Evolutionary conservation across 1,140 invertebrate genomes (phyloP), one percentile per base, ranked within the genome.

Genomic region (Ptiloglossa arizonensis): DNA sequence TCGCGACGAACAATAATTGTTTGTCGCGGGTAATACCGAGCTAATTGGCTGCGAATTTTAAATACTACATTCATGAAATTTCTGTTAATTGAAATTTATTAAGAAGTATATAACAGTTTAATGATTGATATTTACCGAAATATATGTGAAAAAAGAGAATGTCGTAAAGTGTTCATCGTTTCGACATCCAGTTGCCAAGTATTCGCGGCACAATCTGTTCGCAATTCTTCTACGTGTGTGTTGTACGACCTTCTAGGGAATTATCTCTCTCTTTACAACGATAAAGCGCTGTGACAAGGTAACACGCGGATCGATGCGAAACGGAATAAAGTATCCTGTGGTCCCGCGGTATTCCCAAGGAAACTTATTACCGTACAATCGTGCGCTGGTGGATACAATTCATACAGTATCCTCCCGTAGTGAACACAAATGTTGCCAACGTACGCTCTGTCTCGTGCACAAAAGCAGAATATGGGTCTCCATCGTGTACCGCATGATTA

Each of bases 311-410:
- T 70, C 72, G 84, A 84, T 80, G 77, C 81, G 79, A 88, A 87
- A 88, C 81, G 64, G 80, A 88, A 87, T 86, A 86, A 86, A 86
- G 76, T 83, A 86, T 84, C 60, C 79, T 41, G 62, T 60, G 74
- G 56, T 68, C 38, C 50, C 35, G 22, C 54, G 35, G 80, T 85
- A 89, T 89, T 89, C 86, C 86, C 86, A 85, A 54, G 79, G 86
- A 83, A 89, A 88, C 87, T 87, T 89, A 88, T 89, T 89, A 88
- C 70, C 79, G 86, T 77, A 76, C 82, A 84, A 82, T 83, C 72
- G 75, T 57, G 29, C 54, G 54, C 35, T n/a, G 35, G 54, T 64
- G 79, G 67, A 64, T 80, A 76, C 81, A 80, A 73, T 79, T 81
- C 71, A 71, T 79, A 73, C 67, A 54, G 56, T 73, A 66, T 69